phyloP scores from a whole-genome alignment of 2,888 invertebrate species.

The Suillia variegata region DNA sequence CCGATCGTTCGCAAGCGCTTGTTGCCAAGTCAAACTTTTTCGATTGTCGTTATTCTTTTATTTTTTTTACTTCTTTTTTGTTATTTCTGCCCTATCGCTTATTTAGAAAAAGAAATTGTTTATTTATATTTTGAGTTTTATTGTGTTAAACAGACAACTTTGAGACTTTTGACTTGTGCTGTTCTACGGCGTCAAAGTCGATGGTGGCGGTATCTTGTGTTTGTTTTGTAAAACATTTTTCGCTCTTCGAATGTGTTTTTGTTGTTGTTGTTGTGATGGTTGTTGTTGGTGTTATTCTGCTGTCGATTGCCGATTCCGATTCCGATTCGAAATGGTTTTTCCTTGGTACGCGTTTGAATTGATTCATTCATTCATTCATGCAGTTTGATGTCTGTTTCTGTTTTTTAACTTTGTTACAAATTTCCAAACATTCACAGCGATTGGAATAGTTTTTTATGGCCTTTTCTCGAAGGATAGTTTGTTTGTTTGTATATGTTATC shows the following conservation, averaged over 20 bases:
- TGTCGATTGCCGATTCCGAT: neutral
- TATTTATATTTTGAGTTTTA: conserved; percentile 4
- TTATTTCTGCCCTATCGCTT: neutral
- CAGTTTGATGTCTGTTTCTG: neutral
- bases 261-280: conserved; percentile 1
- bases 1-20: no score
- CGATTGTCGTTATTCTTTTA: neutral
- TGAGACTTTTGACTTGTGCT: neutral
- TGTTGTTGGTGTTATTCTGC: neutral
- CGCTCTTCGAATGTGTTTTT: neutral
- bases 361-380: neutral
- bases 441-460: neutral
- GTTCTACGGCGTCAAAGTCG: neutral
- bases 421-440: neutral
- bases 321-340: neutral
- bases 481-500: conserved; percentile 6
- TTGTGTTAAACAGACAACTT: conserved; percentile 16
- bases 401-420: conserved; percentile 1
- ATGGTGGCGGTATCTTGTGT: conserved; percentile 1
- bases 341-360: neutral
- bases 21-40: neutral
- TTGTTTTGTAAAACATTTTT: conserved; percentile 18
- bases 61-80: neutral
- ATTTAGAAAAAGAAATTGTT: neutral
- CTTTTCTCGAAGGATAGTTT: neutral